Percentiles rank a stretch among this genome's conserved stretches.
phyloP scores from a whole-genome alignment of 2,113 vertebrate genomes.

The Alaudala cheleensis region DNA sequence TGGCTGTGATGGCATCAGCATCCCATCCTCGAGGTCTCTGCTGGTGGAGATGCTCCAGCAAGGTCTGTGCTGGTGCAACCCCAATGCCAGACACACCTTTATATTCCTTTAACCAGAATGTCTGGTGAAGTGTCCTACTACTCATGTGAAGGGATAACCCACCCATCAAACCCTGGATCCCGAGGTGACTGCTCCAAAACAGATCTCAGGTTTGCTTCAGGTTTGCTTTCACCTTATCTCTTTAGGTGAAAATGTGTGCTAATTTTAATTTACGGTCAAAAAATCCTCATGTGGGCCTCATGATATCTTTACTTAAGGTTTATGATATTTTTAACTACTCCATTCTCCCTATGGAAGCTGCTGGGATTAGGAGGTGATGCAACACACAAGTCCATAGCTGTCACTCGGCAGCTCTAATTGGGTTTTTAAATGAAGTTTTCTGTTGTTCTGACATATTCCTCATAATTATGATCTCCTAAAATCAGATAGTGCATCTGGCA shows the following conservation, averaged over 20 bases:
- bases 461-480: background rate
- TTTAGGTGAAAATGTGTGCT: background rate
- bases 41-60: background rate
- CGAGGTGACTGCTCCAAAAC: accelerated
- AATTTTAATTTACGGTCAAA: background rate
- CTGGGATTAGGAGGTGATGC: background rate
- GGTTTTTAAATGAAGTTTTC: constrained; percentile 38
- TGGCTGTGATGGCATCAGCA: background rate
- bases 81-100: background rate
- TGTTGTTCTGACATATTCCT: constrained; percentile 42
- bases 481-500: background rate
- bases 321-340: background rate
- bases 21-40: background rate
- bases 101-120: background rate
- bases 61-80: background rate
- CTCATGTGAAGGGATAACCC: background rate
- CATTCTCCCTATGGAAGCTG: background rate
- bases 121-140: background rate
- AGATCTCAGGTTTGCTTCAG: background rate
- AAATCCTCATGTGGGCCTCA: background rate
- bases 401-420: constrained; percentile 46
- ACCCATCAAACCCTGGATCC: background rate
- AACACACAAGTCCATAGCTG: background rate
- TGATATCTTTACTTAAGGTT: background rate
- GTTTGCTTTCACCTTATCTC: background rate